Evolutionary conservation across 2,113 vertebrate species (phyloP).

Genomic region (Gasterosteus nipponicus): DNA sequence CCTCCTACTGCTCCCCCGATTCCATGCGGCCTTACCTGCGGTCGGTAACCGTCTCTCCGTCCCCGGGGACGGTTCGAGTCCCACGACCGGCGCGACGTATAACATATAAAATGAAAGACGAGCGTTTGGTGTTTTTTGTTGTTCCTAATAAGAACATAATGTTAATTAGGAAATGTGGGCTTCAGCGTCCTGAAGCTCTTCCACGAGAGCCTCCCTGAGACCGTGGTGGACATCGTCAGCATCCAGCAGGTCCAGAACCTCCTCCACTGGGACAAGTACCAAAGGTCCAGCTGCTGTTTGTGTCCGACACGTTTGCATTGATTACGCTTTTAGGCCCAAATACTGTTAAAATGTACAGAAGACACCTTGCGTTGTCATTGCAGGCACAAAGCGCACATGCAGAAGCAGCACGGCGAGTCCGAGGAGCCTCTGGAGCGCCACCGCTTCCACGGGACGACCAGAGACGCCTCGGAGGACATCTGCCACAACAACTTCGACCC

Average conservation of each 20-base stretch:
- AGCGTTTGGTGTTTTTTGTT: too few relatives aligned
- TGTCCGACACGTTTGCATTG: neutral
- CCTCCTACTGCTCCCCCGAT: constrained; percentile 46
- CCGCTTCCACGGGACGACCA: constrained; percentile 71
- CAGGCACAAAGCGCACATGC: constrained; percentile 67
- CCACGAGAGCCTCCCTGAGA: constrained; percentile 54
- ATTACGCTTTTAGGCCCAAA: neutral
- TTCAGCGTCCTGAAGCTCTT: constrained; percentile 47
- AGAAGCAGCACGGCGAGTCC: constrained; percentile 2
- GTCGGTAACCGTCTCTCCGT: constrained; percentile 31
- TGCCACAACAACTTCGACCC: constrained; percentile 75
- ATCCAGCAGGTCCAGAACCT: constrained; percentile 74
- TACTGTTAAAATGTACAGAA: neutral
- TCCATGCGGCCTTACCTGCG: constrained; percentile 54
- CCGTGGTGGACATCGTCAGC: constrained; percentile 50
- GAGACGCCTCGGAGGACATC: constrained; percentile 43
- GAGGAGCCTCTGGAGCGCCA: constrained; percentile 57
- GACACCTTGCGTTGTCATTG: neutral
- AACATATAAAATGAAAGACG: too few relatives aligned
- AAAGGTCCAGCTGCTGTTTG: constrained; percentile 55
- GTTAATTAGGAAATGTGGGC: too few relatives aligned
- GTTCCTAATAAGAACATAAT: too few relatives aligned
- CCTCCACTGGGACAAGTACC: constrained; percentile 76
- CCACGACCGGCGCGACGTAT: neutral
- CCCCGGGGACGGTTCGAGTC: neutral